A percentile compares a stretch with the other conserved stretches of the same genome.
These are phyloP conservation scores for Drosophila anceps DNA, from an alignment of 2,888 invertebrate species.

Conservation along the genomic window DNA sequence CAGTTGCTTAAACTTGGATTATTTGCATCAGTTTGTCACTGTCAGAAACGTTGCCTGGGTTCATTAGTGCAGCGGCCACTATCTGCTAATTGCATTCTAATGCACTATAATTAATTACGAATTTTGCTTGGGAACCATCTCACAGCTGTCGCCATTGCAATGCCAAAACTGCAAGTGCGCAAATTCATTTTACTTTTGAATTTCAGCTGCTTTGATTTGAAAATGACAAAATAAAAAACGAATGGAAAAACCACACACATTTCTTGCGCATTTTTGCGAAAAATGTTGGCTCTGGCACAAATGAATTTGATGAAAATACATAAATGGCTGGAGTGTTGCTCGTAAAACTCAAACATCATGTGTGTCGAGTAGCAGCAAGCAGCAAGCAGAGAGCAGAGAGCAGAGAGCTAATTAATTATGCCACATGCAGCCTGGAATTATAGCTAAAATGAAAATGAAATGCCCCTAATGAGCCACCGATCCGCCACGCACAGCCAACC, in stretches of 20 bases:
- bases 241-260: background rate
- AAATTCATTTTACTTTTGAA: background rate
- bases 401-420: slow-evolving; percentile 48
- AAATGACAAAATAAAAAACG: background rate
- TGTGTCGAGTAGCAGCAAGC: background rate
- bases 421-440: slow-evolving; percentile 36
- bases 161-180: background rate
- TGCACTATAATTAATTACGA: slow-evolving; percentile 38
- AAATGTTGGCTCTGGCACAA: slow-evolving; percentile 13
- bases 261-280: slow-evolving; percentile 9
- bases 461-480: slow-evolving; percentile 51
- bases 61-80: background rate
- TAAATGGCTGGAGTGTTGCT: background rate
- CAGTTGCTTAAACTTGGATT: background rate
- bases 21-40: slow-evolving; percentile 2
- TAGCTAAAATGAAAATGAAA: slow-evolving; percentile 60
- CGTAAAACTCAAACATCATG: background rate
- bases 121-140: background rate
- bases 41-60: background rate
- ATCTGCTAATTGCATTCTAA: slow-evolving; percentile 49
- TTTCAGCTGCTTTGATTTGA: background rate
- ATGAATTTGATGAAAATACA: slow-evolving; percentile 10
- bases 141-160: background rate
- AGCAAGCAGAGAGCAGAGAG: too few relatives aligned
- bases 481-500: slow-evolving; percentile 1